Base-by-base conservation (phyloP, 2,888 invertebrate species). In the Tanypteryx hageni region DNA sequence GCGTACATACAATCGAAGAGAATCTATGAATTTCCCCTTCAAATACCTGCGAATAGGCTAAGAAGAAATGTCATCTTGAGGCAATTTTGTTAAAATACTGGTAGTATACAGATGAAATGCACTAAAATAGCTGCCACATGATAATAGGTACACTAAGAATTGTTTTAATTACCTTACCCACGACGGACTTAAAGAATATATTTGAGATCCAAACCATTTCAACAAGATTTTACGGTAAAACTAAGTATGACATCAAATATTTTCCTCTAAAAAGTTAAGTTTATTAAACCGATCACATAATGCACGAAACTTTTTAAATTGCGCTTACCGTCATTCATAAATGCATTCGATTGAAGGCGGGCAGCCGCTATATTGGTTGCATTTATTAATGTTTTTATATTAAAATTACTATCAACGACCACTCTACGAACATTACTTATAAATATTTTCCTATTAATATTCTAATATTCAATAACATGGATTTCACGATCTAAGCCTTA, bases 1-100 rank as follows among this genome's bases (percentile, higher is more conserved):
- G 94, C 96, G 97, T 0, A 98, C 98, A 94, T 97, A 96, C 76
- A 99, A 94, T 93, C 97, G 96, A 56, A 99, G 95, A 0, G 97
- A 97, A 95, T 99, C 99, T 76, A 98, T 94, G 94, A 99, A 98
- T 93, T 96, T 96, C 59, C 93, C 93, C 85, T 94, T 94, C 2
- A 95, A 93, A 94, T 96, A 97, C 93, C 95, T 96, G 92, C 97
- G 95, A 0, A 96, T 95, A 14, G 94, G 94, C 94, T 96, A 93
- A 58, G 92, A 93, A 92, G 59, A 83, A 11, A 91, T 56, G 56
- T 93, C 89, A 92, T 85, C 86, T 92, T 92, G 59, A 58, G 76
- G 58, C 59, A 68, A 64, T 89, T 22, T 13, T 13, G 18, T 61
- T 16, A 85, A 18, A 10, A 16, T 16, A 61, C 61, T 91, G 93